phyloP scores from a whole-genome alignment of 2,113 vertebrate species.

The Leiothrix lutea region DNA sequence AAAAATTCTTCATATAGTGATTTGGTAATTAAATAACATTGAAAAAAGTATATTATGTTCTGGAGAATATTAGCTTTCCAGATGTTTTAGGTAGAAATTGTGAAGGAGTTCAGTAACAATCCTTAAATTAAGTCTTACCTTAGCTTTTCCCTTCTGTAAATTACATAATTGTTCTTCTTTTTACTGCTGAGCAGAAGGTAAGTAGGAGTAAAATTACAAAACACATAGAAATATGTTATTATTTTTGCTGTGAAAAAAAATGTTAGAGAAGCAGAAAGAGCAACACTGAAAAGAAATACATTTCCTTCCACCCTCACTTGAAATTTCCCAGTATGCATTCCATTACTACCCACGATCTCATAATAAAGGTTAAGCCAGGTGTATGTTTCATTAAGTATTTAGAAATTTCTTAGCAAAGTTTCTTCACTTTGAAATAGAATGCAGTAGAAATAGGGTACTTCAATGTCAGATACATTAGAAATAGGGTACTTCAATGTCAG shows the following conservation, averaged over 20 bases:
- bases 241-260: not conserved
- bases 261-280: not conserved
- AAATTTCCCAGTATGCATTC: not conserved
- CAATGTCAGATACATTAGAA: not conserved
- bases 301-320: not conserved
- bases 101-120: not conserved
- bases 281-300: not conserved
- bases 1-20: not conserved
- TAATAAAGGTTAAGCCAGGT: not conserved
- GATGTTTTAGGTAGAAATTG: not conserved
- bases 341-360: not conserved
- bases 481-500: too few relatives aligned
- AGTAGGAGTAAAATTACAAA: conserved; percentile 34
- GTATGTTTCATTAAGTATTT: not conserved
- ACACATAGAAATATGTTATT: not conserved
- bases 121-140: not conserved
- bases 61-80: not conserved
- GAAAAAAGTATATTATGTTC: not conserved
- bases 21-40: not conserved
- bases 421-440: not conserved
- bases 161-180: conserved; percentile 3
- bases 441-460: not conserved
- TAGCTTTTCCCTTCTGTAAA: not conserved
- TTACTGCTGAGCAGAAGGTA: not conserved
- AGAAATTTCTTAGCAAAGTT: not conserved